Base-by-base conservation (phyloP, 2,113 vertebrate genomes). In the Neoarius graeffei region DNA sequence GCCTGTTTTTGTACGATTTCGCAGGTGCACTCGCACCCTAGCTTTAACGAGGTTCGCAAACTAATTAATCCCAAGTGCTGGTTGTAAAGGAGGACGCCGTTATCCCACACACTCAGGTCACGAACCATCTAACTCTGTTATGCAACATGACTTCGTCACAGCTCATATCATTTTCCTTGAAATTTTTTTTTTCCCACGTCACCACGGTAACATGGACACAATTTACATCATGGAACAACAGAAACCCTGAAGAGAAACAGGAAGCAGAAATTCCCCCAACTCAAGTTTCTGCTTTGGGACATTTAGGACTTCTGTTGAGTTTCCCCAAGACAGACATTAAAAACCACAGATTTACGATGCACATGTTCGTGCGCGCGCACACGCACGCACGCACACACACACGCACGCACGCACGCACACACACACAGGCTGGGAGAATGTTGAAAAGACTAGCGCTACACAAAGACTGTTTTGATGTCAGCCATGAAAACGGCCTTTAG, bases 391-490 rank as follows among this genome's bases (percentile, higher is more conserved):
- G 62, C 57, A 80, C 57, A 52, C 64, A 17, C 83, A 85, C 10
- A 20, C 56, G 48, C 89, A 85, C 76, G 60, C 83, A 77, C 67
- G 48, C 80, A 19, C 30, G 25, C 84, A 74, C 81, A 66, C 57
- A 56, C 54, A 57, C 3, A 48, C 19, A 35, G 59, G 71, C 83
- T 69, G 77, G 77, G 67, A 80, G 74, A 85, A 64, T 54, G 85
- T 69, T 88, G 77, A 85, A 74, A 42, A 71, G 69, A 64, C 20
- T 17, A 42, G 69, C n/a, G 66, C 85, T 69, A 86, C 52, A 89
- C 90, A 89, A 83, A 85, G 90, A 71, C 73, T 64, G 90, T 87
- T 91, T 90, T 91, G 90, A 91, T 89, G 77, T 85, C n/a, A 50
- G 81, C 48, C 81, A 73, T 77, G 81, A 89, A 87, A 89, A 88